Percentiles rank a stretch among this genome's conserved stretches.
Evolutionary conservation across 2,888 invertebrate species (phyloP).

Genomic region (Ischnura elegans): DNA sequence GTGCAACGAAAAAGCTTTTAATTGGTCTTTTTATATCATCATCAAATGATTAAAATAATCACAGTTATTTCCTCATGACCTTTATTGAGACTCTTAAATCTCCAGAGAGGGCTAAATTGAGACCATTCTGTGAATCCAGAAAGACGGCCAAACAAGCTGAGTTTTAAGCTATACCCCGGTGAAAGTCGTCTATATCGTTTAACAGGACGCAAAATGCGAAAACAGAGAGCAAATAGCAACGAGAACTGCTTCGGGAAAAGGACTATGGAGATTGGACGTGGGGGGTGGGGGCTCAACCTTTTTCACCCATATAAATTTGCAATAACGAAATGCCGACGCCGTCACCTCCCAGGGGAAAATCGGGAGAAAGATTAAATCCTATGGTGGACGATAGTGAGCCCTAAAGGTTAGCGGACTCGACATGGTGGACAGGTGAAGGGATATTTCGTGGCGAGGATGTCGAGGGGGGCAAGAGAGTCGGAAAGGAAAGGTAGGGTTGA

Average conservation of each 20-base stretch:
- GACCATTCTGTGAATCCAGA: no score
- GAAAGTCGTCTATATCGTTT: neutral
- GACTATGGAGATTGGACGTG: neutral
- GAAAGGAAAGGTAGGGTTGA: neutral
- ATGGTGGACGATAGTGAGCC: neutral
- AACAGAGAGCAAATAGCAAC: neutral
- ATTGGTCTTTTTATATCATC: no score
- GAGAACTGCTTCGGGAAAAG: neutral
- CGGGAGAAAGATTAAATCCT: constrained; percentile 55
- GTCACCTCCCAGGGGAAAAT: neutral
- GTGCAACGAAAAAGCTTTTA: no score
- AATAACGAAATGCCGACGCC: neutral
- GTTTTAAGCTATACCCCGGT: no score
- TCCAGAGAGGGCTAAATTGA: no score
- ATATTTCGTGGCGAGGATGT: neutral
- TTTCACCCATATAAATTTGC: neutral
- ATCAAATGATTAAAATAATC: no score
- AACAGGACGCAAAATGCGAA: neutral
- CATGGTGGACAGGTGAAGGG: neutral
- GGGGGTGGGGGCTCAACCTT: neutral
- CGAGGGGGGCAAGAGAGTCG: neutral
- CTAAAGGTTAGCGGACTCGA: constrained; percentile 22
- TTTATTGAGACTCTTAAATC: no score
- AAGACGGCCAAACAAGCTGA: no score
- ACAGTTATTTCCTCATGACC: no score